Base-by-base conservation (phyloP, 2,113 vertebrate genomes). In the Nestor notabilis region DNA sequence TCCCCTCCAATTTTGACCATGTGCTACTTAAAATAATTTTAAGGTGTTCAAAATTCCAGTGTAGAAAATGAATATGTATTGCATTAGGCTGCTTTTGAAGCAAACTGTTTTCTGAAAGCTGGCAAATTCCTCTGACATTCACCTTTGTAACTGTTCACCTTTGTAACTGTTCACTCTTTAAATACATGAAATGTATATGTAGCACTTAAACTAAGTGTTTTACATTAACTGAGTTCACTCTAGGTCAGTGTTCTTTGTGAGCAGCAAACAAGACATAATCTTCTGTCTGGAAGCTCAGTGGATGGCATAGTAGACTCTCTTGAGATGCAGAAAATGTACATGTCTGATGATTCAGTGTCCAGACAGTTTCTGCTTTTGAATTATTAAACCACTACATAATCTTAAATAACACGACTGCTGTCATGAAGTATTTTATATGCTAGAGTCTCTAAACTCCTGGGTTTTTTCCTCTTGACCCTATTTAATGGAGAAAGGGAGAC, bases 261-360 rank as follows among this genome's bases (percentile, higher is more conserved):
- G 90, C 85, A 84, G 95, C 96, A 97, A 97, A 95, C 96, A 96
- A 97, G 96, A 97, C 97, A 95, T 97, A 96, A 97, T 97, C 96
- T 96, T 94, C 96, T 92, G 96, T 97, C 97, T 96, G 90, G 91
- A 93, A 95, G 85, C 97, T 96, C 90, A 37, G 93, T 94, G 96
- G 89, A 96, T 93, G 94, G 95, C 96, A 85, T 46, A 94, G 93
- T 70, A 97, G 95, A 94, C 97, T 98, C 97, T 98, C 97, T 92
- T 96, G 97, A 97, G 97, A 97, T 97, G 93, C 93, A 91, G 92
- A 86, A 96, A 96, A 97, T 97, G 97, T 97, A 96, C 97, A 96
- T 98, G 97, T 98, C 97, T 98, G 97, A 97, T 98, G 97, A 98
- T 97, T 97, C 96, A 96, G 91, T 97, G 97, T 97, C 97, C 97